These are phyloP conservation scores for Engystomops pustulosus DNA, from an alignment of 2,113 vertebrate species.

Conservation along the genomic window DNA sequence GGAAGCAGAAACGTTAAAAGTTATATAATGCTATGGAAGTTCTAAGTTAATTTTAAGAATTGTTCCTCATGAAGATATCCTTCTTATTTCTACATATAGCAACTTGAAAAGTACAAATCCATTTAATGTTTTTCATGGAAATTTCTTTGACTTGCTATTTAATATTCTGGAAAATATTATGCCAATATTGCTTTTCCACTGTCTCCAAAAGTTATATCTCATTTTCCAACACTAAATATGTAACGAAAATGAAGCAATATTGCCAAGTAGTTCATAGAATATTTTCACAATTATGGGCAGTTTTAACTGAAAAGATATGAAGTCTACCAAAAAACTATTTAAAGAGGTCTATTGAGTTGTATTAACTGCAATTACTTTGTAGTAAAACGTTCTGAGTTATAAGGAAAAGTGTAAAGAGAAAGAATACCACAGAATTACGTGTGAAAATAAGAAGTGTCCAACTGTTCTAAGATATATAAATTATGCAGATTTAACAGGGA, in stretches of 20 bases:
- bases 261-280: not conserved
- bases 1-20: too few species aligned
- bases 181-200: not conserved
- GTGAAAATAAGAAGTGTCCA: conserved; percentile 22
- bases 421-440: conserved; percentile 26
- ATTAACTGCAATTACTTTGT: not conserved
- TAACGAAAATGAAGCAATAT: not conserved
- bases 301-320: not conserved
- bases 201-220: not conserved
- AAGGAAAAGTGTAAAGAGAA: conserved; percentile 26
- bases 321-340: not conserved
- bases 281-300: conserved; percentile 22
- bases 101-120: too few species aligned
- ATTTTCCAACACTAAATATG: not conserved
- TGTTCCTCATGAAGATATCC: too few species aligned
- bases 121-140: too few species aligned
- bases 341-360: not conserved
- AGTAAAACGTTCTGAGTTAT: conserved; percentile 14
- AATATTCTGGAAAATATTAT: too few species aligned
- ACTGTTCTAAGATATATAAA: not conserved
- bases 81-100: too few species aligned
- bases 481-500: too few species aligned
- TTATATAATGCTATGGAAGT: too few species aligned
- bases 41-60: too few species aligned
- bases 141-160: not conserved